Evolutionary conservation across 2,113 vertebrate species (phyloP).

Genomic region (Paedocypris sp.): DNA sequence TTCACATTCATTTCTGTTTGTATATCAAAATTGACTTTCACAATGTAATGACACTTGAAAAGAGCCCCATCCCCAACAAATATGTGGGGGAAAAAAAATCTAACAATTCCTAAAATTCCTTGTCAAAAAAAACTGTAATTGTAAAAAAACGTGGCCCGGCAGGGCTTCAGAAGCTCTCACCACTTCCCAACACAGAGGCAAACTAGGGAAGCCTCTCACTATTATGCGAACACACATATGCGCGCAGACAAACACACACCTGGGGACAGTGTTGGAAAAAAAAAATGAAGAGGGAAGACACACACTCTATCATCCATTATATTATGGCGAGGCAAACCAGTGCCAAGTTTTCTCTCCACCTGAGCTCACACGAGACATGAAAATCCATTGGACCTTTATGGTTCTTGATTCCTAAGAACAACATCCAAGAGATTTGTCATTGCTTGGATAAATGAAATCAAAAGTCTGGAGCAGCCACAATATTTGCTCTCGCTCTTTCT

Average conservation of each 20-base stretch:
- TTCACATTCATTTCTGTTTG: conserved; percentile 39
- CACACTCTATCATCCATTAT: conserved; percentile 7
- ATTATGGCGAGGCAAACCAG: conserved; percentile 11
- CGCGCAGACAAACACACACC: conserved; percentile 1
- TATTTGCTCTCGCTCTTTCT: no score
- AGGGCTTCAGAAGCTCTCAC: neutral
- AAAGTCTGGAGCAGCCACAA: no score
- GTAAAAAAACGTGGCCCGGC: no score
- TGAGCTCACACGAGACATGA: neutral
- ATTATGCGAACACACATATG: neutral
- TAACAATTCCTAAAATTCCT: no score
- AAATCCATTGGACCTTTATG: neutral
- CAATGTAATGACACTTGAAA: conserved; percentile 25
- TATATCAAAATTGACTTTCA: conserved; percentile 41
- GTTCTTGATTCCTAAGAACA: neutral
- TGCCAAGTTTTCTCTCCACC: conserved; percentile 1
- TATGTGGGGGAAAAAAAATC: neutral
- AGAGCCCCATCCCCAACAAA: neutral
- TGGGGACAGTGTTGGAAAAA: conserved; percentile 15
- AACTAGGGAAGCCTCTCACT: conserved; percentile 10
- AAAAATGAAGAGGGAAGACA: conserved; percentile 32
- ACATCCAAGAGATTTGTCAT: neutral
- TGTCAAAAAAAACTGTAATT: no score
- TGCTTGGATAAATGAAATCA: no score
- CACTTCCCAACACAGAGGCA: neutral